phyloP scores from a whole-genome alignment of 2,113 vertebrate genomes.

The Erpornis zantholeuca region DNA sequence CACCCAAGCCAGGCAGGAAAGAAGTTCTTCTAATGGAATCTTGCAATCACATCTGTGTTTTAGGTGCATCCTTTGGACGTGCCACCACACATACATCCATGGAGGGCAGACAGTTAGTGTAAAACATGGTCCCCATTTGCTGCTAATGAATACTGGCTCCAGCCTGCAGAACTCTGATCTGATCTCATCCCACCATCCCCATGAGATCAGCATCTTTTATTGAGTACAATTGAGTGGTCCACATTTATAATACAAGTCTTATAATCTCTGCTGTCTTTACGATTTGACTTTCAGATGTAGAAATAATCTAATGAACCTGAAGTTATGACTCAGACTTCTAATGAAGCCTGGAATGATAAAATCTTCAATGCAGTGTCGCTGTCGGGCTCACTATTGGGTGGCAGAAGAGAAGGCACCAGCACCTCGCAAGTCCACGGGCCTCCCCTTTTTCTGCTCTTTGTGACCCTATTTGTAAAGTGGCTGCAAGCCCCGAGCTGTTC shows the following conservation, averaged over 20 bases:
- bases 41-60: not conserved
- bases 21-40: not conserved
- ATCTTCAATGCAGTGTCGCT: not conserved
- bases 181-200: not conserved
- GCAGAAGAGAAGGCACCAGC: not conserved
- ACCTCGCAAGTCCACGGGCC: not conserved
- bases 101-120: not conserved
- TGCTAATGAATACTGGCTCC: not conserved
- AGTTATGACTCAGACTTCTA: not conserved
- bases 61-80: not conserved
- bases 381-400: not conserved
- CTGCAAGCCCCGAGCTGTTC: not conserved
- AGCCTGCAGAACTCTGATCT: not conserved
- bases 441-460: accelerated
- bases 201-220: not conserved
- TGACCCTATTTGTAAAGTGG: not conserved
- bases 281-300: not conserved
- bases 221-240: not conserved
- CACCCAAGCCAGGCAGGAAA: not conserved
- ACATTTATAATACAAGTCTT: not conserved
- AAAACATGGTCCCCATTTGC: not conserved
- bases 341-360: not conserved
- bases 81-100: not conserved
- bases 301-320: not conserved
- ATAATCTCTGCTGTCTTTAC: not conserved